These are phyloP conservation scores for Laupala kohalensis DNA, from an alignment of 1,140 invertebrate genomes.

Conservation along the genomic window DNA sequence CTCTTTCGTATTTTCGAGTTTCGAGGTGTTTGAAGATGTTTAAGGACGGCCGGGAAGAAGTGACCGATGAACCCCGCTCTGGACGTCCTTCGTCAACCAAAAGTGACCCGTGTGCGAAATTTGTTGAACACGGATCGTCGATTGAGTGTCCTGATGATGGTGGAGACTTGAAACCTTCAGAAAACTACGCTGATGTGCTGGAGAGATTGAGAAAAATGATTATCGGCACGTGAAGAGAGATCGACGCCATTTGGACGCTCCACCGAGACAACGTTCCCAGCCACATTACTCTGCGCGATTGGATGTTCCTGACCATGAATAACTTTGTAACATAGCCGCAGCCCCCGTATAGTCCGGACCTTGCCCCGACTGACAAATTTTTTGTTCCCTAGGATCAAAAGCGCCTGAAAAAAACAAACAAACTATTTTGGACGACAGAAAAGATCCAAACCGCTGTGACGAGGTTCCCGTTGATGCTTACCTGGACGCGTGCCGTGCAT, in stretches of 20 bases:
- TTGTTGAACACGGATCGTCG: background rate
- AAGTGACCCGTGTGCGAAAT: background rate
- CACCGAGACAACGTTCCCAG: background rate
- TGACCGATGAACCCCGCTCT: slow-evolving; percentile 9
- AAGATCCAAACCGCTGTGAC: background rate
- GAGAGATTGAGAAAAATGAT: background rate
- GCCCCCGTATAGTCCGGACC: background rate
- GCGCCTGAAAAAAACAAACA: background rate
- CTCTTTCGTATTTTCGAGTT: background rate
- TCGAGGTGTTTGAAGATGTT: slow-evolving; percentile 14
- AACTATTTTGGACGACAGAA: background rate
- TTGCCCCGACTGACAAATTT: background rate
- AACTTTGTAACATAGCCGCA: background rate
- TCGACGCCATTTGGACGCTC: background rate
- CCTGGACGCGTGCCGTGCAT: slow-evolving; percentile 4
- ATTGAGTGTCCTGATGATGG: background rate
- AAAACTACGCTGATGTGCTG: too few species aligned
- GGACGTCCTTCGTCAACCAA: background rate
- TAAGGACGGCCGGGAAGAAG: slow-evolving; percentile 9
- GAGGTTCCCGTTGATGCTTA: slow-evolving; percentile 1
- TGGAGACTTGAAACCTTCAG: too few species aligned
- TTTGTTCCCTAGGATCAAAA: slow-evolving; percentile 1
- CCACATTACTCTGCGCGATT: background rate
- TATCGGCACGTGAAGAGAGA: slow-evolving; percentile 3
- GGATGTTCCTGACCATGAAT: background rate